These are phyloP conservation scores for Pithys albifrons DNA, from an alignment of 2,113 vertebrate genomes.

Conservation along the genomic window DNA sequence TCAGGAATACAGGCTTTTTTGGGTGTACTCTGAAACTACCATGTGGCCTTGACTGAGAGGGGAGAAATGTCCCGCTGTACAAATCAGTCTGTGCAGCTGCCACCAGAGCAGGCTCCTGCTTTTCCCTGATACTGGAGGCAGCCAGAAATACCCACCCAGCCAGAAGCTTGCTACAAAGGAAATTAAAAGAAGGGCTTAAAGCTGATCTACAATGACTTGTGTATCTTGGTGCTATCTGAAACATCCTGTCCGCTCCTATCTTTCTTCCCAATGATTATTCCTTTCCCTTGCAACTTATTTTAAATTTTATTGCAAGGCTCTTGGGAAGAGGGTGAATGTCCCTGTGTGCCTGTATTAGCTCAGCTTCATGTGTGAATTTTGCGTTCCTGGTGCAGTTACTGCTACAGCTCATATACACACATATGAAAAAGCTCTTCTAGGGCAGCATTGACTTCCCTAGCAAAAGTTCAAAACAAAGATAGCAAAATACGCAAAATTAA, in stretches of 20 bases:
- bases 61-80: background rate
- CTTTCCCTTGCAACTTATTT: background rate
- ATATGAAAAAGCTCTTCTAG: background rate
- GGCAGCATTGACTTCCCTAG: background rate
- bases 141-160: background rate
- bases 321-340: background rate
- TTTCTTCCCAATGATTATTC: background rate
- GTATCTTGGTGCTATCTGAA: background rate
- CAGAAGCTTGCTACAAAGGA: background rate
- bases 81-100: background rate
- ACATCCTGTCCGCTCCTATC: background rate
- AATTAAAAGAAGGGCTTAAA: background rate
- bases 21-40: background rate
- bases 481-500: background rate
- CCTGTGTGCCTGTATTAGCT: background rate
- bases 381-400: background rate
- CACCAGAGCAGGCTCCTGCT: background rate
- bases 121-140: background rate
- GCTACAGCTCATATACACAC: background rate
- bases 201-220: background rate
- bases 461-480: background rate
- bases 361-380: background rate
- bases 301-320: background rate
- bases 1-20: background rate
- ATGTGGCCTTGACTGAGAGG: background rate